Percentiles rank a stretch among this genome's conserved stretches.
Evolutionary conservation across 2,797 vertebrate genomes (phyloP).

Genomic region (Anabacerthia variegaticeps): DNA sequence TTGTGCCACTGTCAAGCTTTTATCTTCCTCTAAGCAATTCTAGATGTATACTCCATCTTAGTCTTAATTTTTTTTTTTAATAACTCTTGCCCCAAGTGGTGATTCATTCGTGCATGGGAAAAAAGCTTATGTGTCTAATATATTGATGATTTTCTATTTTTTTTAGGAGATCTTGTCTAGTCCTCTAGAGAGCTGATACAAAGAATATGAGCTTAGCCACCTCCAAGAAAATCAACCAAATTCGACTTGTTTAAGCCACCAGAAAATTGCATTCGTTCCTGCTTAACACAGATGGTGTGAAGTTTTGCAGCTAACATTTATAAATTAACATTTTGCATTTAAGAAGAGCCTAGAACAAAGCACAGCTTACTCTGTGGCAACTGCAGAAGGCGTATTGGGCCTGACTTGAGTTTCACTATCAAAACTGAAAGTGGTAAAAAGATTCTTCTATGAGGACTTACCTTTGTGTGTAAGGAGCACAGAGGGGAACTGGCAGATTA

Average conservation of each 20-base stretch:
- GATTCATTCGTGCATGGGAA: not conserved
- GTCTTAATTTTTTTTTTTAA: not conserved
- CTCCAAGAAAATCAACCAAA: not conserved
- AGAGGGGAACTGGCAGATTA: not conserved
- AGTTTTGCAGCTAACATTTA: not conserved
- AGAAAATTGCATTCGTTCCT: not conserved
- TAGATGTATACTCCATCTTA: not conserved
- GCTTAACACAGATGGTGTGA: not conserved
- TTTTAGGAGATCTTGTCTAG: not conserved
- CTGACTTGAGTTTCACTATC: not conserved
- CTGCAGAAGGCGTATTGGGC: not conserved
- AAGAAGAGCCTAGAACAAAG: not conserved
- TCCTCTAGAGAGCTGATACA: not conserved
- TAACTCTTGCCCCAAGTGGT: not conserved
- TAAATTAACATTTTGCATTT: not conserved
- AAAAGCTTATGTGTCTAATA: not conserved
- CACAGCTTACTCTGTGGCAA: not conserved
- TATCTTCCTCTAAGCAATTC: not conserved
- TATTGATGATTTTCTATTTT: not conserved
- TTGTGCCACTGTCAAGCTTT: not conserved
- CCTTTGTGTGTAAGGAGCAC: not conserved
- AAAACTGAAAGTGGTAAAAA: not conserved
- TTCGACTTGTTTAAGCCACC: not conserved
- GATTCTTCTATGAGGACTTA: not conserved
- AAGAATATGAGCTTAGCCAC: not conserved